Evolutionary conservation across 2,888 invertebrate genomes (phyloP).

Genomic region (Anodontia alba): DNA sequence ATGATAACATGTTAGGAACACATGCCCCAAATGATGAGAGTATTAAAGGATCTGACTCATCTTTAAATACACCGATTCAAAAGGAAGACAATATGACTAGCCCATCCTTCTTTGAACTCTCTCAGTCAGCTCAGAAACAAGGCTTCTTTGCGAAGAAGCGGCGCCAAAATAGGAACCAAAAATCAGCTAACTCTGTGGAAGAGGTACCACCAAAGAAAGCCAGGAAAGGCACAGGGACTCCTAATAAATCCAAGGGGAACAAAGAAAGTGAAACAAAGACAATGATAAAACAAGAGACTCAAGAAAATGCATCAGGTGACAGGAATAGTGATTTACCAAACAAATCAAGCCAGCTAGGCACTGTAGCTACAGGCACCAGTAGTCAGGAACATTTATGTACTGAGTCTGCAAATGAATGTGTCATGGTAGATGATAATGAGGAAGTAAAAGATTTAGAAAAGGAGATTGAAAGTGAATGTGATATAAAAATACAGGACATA

Average conservation of each 20-base stretch:
- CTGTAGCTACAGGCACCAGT: not conserved
- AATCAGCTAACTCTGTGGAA: not conserved
- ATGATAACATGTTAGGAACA: not conserved
- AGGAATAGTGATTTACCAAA: not conserved
- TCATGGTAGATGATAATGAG: not conserved
- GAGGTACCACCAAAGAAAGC: constrained; percentile 3
- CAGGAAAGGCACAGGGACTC: not conserved
- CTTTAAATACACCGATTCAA: not conserved
- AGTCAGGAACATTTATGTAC: not conserved
- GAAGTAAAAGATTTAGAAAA: too few species aligned
- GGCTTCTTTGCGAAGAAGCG: constrained; percentile 23
- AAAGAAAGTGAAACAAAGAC: not conserved
- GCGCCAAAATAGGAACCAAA: constrained; percentile 4
- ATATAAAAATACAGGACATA: not conserved
- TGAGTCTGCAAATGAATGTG: not conserved
- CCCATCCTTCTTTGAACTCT: not conserved
- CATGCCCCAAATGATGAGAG: not conserved
- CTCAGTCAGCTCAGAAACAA: constrained; percentile 6
- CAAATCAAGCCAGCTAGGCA: too few species aligned
- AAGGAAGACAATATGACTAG: not conserved
- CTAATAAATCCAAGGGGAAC: not conserved
- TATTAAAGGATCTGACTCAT: not conserved
- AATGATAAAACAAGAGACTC: not conserved
- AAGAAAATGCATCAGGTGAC: not conserved
- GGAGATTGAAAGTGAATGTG: not conserved